Conservation (phyloP, 2,797 vertebrate species). For the Danio albolineatus region DNA sequence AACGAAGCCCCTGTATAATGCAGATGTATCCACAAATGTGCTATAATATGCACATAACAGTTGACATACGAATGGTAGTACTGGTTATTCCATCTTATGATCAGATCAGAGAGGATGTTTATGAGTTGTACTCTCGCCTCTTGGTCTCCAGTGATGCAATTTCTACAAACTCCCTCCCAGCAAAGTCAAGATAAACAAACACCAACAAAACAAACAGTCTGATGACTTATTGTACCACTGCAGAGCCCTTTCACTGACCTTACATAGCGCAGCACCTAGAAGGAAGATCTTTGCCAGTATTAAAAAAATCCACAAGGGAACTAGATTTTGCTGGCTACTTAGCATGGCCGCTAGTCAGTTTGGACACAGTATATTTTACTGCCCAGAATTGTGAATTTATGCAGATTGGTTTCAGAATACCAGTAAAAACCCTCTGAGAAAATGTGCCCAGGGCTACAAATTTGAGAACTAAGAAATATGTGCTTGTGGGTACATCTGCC, state of each 20-base stretch:
- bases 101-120: conserved; percentile 57
- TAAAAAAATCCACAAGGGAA: background rate
- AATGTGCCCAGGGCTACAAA: no score
- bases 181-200: conserved; percentile 44
- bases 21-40: background rate
- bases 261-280: background rate
- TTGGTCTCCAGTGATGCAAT: conserved; percentile 28
- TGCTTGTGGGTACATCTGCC: no score
- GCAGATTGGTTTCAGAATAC: no score
- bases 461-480: no score
- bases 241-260: conserved; percentile 13
- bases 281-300: background rate
- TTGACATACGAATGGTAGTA: no score
- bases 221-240: conserved; percentile 35
- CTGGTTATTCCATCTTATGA: conserved; percentile 17
- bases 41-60: background rate
- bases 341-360: no score
- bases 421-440: no score
- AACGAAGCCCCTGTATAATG: background rate
- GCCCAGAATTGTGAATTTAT: no score
- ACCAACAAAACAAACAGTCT: conserved; percentile 28
- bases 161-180: conserved; percentile 25
- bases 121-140: conserved; percentile 7
- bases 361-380: no score
- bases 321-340: background rate